Base-by-base conservation (phyloP, 2,797 vertebrate species). In the Sebastes oblongus region DNA sequence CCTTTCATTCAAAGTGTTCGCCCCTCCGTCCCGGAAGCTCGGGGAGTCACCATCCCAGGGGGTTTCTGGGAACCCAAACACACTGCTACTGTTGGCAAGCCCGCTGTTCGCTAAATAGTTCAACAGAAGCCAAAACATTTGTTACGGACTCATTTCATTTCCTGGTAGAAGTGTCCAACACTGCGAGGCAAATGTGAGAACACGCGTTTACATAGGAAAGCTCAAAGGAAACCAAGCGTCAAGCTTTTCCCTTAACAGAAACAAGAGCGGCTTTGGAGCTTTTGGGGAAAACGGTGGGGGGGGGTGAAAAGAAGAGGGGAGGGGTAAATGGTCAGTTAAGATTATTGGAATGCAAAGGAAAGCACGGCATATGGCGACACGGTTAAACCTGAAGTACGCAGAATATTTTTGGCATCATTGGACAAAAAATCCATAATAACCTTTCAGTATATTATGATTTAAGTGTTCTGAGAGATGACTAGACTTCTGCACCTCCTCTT, bases 101-200 rank as follows among this genome's bases (percentile, higher is more conserved):
- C 8, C 6, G 27, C 83, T 56, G 72, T 75, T 91, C 67, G 24
- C 84, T 85, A 77, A 90, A 93, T 90, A 93, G 93, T 88, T 92
- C 88, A 91, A 91, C 90, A 93, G 94, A 93, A 94, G 93, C 95
- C 94, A 95, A 93, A 94, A 91, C 93, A 94, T 95, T 95, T 92
- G 91, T 92, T 92, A 92, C 85, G 75, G 86, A 83, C 91, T 91
- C 91, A 85, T 91, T 95, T 93, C 87, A 94, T 92, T 94, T 94
- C 91, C 89, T 92, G 88, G 82, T 91, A 50, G 83, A 91, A 91
- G 87, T 85, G 82, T 90, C 85, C 88, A 71, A 76, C 79, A 82
- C 84, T 86, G 86, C 59, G 27, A 91, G 86, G 89, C 83, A 81
- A 90, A 94, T 88, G 92, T 89, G 91, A 93, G 91, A 93, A 92